These are phyloP conservation scores for Catharus minimus DNA, from an alignment of 2,113 vertebrate genomes.

Conservation along the genomic window DNA sequence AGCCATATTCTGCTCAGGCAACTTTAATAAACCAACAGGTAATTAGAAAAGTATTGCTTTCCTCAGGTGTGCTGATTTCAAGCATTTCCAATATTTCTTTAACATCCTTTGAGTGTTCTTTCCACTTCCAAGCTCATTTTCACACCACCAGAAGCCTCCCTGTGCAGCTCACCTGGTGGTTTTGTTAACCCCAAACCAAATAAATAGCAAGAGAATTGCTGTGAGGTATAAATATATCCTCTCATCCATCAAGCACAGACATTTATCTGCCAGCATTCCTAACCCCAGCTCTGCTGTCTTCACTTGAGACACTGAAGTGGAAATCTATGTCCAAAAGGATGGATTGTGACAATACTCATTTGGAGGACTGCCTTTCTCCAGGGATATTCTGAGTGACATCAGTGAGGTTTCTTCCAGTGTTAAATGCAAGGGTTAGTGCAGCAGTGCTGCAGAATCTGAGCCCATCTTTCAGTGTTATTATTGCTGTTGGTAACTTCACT, in stretches of 20 bases:
- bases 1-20: background rate
- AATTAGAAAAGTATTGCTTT: constrained; percentile 13
- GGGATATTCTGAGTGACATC: background rate
- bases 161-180: background rate
- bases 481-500: background rate
- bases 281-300: background rate
- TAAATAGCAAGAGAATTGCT: background rate
- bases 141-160: background rate
- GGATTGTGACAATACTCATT: background rate
- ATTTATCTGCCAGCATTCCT: background rate
- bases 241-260: background rate
- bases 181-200: constrained; percentile 3
- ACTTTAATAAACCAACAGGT: background rate
- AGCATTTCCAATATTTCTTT: constrained; percentile 3
- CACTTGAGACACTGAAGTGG: background rate
- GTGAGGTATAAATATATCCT: background rate
- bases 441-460: background rate
- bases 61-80: background rate
- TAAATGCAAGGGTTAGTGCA: background rate
- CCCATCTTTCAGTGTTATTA: background rate
- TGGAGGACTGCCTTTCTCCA: background rate
- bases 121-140: constrained; percentile 10
- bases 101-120: background rate
- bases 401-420: background rate
- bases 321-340: background rate